Percentiles rank a stretch among this genome's conserved stretches.
Evolutionary conservation across 2,888 invertebrate species (phyloP).

Genomic region (Cordylochernes scorpioides): DNA sequence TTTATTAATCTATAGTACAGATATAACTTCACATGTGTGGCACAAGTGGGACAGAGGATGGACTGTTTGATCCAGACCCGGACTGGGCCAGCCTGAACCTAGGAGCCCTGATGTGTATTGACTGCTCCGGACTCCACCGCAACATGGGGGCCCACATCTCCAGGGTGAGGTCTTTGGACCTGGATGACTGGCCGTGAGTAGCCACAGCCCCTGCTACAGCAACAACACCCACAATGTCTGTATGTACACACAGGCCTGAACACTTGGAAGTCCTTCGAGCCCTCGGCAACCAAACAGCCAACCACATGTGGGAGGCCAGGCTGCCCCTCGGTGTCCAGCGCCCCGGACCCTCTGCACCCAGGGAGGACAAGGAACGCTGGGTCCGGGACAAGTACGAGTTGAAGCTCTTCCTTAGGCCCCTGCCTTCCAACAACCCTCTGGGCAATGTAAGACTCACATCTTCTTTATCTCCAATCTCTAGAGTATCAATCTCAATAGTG

Average conservation of each 20-base stretch:
- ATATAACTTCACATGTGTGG: no score
- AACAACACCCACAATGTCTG: conserved; percentile 7
- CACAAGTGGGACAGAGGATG: no score
- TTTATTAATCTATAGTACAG: no score
- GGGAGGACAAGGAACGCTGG: conserved; percentile 32
- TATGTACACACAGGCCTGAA: conserved; percentile 34
- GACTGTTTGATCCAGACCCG: conserved; percentile 37
- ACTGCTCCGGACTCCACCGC: conserved; percentile 82
- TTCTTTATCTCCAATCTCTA: no score
- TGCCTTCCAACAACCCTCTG: no score
- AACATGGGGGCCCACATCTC: conserved; percentile 90
- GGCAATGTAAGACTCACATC: no score
- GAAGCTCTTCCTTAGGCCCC: conserved; percentile 70
- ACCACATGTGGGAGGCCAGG: conserved; percentile 71
- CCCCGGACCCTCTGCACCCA: no score
- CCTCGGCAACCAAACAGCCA: conserved; percentile 62
- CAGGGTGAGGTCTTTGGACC: conserved; percentile 65
- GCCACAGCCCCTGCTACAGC: no score
- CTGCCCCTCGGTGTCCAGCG: no score
- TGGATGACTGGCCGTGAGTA: conserved; percentile 92
- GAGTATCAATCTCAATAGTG: no score
- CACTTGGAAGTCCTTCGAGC: conserved; percentile 73
- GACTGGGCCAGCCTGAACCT: conserved; percentile 93
- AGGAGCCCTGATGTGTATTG: conserved; percentile 80
- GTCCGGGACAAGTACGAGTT: conserved; percentile 76